Evolutionary conservation across 2,888 invertebrate species (phyloP).

Genomic region (Drosophila paracracens): DNA sequence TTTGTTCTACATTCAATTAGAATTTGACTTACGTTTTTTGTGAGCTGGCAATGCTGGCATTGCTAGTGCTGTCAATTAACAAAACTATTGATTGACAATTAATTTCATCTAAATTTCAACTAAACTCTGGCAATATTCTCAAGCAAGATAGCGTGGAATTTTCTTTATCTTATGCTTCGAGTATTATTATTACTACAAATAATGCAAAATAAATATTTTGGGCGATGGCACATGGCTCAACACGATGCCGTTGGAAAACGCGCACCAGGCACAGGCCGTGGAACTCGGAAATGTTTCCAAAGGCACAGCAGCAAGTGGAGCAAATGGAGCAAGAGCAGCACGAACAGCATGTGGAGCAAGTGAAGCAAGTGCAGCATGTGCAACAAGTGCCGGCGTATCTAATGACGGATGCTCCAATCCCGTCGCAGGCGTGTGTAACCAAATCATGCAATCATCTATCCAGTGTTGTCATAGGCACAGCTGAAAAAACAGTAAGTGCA

Average conservation of each 20-base stretch:
- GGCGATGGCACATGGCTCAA: neutral
- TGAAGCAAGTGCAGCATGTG: neutral
- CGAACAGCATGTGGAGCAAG: neutral
- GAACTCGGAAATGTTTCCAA: neutral
- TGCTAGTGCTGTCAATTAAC: neutral
- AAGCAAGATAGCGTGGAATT: too few relatives aligned
- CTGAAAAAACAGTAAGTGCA: too few relatives aligned
- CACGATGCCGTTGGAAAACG: neutral
- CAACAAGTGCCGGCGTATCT: neutral
- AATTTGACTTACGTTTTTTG: neutral
- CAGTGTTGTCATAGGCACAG: too few relatives aligned
- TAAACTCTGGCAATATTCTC: neutral
- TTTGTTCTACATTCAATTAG: neutral
- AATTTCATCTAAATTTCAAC: neutral
- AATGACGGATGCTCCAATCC: neutral
- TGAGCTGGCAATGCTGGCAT: neutral
- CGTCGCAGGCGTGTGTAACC: neutral
- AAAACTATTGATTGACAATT: neutral
- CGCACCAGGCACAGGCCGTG: neutral
- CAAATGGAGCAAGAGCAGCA: neutral
- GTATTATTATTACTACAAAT: neutral
- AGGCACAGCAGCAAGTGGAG: neutral
- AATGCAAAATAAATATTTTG: neutral
- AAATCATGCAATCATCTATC: too few relatives aligned
- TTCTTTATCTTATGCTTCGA: neutral